These are phyloP conservation scores for Malthinus flaveolus DNA, from an alignment of 2,888 invertebrate species.

Conservation along the genomic window DNA sequence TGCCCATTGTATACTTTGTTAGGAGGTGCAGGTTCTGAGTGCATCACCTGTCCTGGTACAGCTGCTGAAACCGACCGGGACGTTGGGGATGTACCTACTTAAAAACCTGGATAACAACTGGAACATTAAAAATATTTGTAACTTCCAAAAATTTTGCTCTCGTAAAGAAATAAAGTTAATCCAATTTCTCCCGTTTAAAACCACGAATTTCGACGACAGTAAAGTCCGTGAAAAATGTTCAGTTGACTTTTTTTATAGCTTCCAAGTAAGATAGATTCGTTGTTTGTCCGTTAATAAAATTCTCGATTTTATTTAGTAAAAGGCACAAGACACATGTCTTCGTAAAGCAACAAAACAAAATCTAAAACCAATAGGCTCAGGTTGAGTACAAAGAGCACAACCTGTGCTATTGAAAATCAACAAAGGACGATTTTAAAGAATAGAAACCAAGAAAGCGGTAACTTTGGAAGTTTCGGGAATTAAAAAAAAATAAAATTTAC, in stretches of 20 bases:
- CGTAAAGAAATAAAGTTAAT: no score
- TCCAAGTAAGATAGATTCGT: neutral
- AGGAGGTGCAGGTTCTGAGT: slow-evolving; percentile 27
- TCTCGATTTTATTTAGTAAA: slow-evolving; percentile 23
- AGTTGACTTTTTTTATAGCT: neutral
- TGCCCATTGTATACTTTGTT: slow-evolving; percentile 31
- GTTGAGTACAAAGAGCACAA: slow-evolving; percentile 34
- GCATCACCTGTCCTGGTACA: slow-evolving; percentile 32
- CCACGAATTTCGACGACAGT: no score
- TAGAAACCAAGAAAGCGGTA: slow-evolving; percentile 39
- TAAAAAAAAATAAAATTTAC: slow-evolving; percentile 8
- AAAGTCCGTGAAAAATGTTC: neutral
- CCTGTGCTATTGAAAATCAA: slow-evolving; percentile 38
- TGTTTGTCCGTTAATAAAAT: slow-evolving; percentile 24
- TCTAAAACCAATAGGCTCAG: slow-evolving; percentile 32
- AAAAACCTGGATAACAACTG: neutral
- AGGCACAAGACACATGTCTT: slow-evolving; percentile 29
- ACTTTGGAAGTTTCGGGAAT: slow-evolving; percentile 33
- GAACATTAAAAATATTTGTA: neutral
- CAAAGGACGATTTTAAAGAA: slow-evolving; percentile 38
- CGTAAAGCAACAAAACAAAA: slow-evolving; percentile 25
- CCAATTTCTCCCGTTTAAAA: no score
- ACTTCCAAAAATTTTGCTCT: no score
- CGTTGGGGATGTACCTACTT: slow-evolving; percentile 23
- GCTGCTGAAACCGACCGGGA: slow-evolving; percentile 28